phyloP scores from a whole-genome alignment of 2,888 invertebrate species.

The Tetranychus truncatus region DNA sequence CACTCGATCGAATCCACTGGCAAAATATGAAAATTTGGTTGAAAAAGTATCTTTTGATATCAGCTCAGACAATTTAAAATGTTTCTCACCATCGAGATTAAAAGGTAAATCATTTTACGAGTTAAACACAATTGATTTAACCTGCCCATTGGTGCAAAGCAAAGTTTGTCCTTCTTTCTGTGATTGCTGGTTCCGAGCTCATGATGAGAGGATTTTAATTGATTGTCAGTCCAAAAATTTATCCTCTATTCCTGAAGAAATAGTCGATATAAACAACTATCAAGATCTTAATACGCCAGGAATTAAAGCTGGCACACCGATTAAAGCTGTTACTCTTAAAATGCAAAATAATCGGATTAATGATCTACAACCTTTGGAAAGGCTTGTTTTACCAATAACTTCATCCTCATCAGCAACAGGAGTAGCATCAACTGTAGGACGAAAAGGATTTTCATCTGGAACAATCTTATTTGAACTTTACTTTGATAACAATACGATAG shows the following conservation, averaged over 20 bases:
- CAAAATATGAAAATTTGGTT: background rate
- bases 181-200: conserved; percentile 18
- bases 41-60: conserved; percentile 19
- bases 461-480: conserved; percentile 21
- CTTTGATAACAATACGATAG: conserved; percentile 25
- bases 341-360: conserved; percentile 2
- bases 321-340: conserved; percentile 5
- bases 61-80: conserved; percentile 14
- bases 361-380: conserved; percentile 4
- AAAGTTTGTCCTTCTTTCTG: conserved; percentile 20
- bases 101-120: background rate
- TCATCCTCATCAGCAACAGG: background rate
- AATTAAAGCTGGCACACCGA: background rate
- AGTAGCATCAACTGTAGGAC: background rate
- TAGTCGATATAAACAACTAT: background rate
- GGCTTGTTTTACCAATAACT: background rate
- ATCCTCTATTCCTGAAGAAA: background rate
- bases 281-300: background rate
- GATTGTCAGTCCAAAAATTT: conserved; percentile 18
- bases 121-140: conserved; percentile 1
- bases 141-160: conserved; percentile 17
- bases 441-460: background rate
- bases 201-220: conserved; percentile 17
- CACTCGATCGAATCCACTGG: conserved; percentile 4
- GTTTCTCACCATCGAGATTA: conserved; percentile 14